phyloP scores from a whole-genome alignment of 2,888 invertebrate species.

The Mimumesa dahlbomi region DNA sequence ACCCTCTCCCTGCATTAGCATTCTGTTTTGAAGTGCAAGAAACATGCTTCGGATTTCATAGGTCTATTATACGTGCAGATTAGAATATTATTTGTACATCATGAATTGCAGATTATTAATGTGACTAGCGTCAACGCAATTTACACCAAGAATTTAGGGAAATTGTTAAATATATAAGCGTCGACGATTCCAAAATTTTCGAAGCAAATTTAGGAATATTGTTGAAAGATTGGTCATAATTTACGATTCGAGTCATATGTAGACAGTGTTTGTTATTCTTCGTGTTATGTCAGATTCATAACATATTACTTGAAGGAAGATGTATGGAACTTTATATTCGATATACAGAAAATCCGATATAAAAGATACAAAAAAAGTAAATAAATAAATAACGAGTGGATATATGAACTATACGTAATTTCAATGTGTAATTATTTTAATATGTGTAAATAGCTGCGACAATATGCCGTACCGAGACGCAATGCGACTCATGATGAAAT shows the following conservation, averaged over 20 bases:
- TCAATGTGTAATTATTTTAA: slow-evolving; percentile 54
- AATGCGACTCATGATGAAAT: slow-evolving; percentile 5
- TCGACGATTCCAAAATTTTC: not conserved
- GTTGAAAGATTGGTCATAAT: slow-evolving; percentile 37
- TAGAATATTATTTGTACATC: slow-evolving; percentile 45
- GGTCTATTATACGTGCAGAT: slow-evolving; percentile 25
- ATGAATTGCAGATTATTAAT: slow-evolving; percentile 13
- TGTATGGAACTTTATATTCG: slow-evolving; percentile 31
- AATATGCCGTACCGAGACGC: slow-evolving; percentile 38
- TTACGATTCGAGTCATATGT: slow-evolving; percentile 40
- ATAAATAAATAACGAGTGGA: too few species aligned
- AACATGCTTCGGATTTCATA: slow-evolving; percentile 3
- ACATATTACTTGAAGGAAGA: slow-evolving; percentile 43
- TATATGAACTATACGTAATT: too few species aligned
- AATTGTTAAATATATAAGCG: slow-evolving; percentile 7
- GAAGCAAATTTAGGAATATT: slow-evolving; percentile 33
- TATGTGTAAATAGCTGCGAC: slow-evolving; percentile 53
- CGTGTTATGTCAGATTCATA: slow-evolving; percentile 52
- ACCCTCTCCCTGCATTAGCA: slow-evolving; percentile 19
- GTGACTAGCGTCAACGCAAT: slow-evolving; percentile 1
- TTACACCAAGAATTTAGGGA: slow-evolving; percentile 29
- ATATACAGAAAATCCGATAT: slow-evolving; percentile 24
- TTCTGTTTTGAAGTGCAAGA: slow-evolving; percentile 1
- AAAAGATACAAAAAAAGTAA: too few species aligned
- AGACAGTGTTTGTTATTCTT: slow-evolving; percentile 46